Percentiles rank a stretch among this genome's conserved stretches.
Conservation (phyloP, 2,888 invertebrate genomes). For the Zele albiditarsus region DNA sequence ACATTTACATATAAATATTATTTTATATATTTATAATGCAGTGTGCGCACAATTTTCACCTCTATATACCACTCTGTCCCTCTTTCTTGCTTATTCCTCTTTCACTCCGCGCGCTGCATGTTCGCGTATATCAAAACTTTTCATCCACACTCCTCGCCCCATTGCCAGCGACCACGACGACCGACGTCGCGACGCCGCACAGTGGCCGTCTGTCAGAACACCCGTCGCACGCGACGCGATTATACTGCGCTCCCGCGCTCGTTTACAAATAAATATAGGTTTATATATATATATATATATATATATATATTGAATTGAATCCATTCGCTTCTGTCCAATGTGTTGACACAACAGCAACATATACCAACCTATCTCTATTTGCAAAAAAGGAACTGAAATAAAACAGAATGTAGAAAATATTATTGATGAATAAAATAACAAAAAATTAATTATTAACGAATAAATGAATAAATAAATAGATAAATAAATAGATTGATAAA, state of each 20-base stretch:
- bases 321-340: constrained; percentile 18
- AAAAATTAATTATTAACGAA: not conserved
- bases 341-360: constrained; percentile 19
- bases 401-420: not conserved
- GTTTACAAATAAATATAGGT: constrained; percentile 10
- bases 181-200: constrained; percentile 42
- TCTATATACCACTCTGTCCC: constrained; percentile 12
- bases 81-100: not conserved
- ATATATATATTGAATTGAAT: not conserved
- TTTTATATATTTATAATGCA: not conserved
- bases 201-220: constrained; percentile 30
- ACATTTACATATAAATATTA: not conserved
- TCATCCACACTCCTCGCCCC: constrained; percentile 12
- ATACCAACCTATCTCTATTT: not conserved
- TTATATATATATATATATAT: constrained; percentile 11
- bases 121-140: not conserved
- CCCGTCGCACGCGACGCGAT: constrained; percentile 45
- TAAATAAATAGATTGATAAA: not conserved
- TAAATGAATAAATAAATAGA: not conserved
- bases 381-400: not conserved
- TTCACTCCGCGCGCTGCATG: not conserved
- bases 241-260: constrained; percentile 31
- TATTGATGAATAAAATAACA: not conserved
- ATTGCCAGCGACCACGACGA: constrained; percentile 28
- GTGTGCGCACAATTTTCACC: constrained; percentile 17